These are phyloP conservation scores for Melieria crassipennis DNA, from an alignment of 2,888 invertebrate genomes.

Conservation along the genomic window DNA sequence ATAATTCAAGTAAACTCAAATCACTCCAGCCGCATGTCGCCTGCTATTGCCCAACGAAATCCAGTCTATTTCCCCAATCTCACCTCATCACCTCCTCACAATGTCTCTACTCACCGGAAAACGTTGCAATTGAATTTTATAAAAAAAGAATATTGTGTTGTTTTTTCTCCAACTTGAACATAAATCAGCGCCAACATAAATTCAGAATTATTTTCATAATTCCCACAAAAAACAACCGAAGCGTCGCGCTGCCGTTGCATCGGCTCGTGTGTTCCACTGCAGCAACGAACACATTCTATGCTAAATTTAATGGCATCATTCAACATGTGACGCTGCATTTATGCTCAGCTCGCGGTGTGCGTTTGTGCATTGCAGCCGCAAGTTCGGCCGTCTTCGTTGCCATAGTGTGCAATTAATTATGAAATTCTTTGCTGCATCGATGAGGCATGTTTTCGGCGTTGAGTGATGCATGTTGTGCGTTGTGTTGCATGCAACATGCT, in stretches of 20 bases:
- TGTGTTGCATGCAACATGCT: not conserved
- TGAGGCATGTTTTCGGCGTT: slow-evolving; percentile 32
- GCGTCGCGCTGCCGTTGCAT: too few relatives aligned
- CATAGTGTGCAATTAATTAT: slow-evolving; percentile 43
- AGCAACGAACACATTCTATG: too few relatives aligned
- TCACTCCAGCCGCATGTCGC: too few relatives aligned
- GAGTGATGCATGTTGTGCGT: slow-evolving; percentile 37
- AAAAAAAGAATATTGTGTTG: not conserved
- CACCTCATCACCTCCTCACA: too few relatives aligned
- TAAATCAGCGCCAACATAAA: not conserved
- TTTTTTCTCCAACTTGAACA: not conserved
- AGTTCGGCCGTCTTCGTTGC: slow-evolving; percentile 20
- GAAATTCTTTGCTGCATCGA: slow-evolving; percentile 28
- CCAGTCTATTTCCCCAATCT: too few relatives aligned
- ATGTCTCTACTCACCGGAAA: too few relatives aligned
- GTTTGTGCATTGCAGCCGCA: slow-evolving; percentile 1
- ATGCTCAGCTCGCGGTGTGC: not conserved
- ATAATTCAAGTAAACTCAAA: too few relatives aligned
- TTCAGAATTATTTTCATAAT: not conserved
- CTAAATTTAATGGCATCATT: not conserved
- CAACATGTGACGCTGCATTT: slow-evolving; percentile 3
- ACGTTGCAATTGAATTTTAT: not conserved
- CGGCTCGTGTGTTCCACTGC: too few relatives aligned
- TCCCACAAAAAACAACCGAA: not conserved
- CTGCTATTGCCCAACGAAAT: too few relatives aligned